These are phyloP conservation scores for Paraescarpia echinospica DNA, from an alignment of 1,140 invertebrate genomes.

Conservation along the genomic window DNA sequence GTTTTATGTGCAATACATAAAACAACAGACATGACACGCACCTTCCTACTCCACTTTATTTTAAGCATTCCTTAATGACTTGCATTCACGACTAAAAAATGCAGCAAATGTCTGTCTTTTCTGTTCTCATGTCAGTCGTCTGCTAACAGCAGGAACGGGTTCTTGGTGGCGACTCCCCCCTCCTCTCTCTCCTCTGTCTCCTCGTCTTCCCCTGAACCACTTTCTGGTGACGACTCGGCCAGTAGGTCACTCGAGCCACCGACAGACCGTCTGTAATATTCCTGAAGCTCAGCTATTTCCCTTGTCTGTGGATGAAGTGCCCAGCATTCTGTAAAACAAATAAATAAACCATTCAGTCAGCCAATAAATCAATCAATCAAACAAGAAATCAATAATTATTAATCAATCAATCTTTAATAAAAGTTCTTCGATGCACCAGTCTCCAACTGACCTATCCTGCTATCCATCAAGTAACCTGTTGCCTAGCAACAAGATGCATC, in stretches of 20 bases:
- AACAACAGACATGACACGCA: neutral
- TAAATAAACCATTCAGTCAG: neutral
- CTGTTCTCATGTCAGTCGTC: neutral
- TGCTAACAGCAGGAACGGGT: constrained; percentile 7
- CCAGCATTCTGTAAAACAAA: constrained; percentile 24
- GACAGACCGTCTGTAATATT: constrained; percentile 14
- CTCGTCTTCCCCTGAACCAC: neutral
- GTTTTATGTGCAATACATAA: neutral
- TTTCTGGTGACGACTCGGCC: constrained; percentile 5
- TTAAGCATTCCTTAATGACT: too few relatives aligned
- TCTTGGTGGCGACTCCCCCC: neutral
- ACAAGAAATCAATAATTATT: too few relatives aligned
- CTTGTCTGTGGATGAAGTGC: constrained; percentile 22
- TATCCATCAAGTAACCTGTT: neutral
- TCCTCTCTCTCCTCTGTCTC: neutral
- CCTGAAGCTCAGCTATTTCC: constrained; percentile 25
- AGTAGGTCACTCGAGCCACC: constrained; percentile 11
- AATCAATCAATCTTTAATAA: too few relatives aligned
- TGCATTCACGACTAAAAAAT: neutral
- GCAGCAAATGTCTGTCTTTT: neutral
- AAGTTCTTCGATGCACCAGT: too few relatives aligned
- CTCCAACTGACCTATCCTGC: too few relatives aligned
- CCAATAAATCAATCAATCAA: too few relatives aligned
- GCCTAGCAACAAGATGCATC: neutral
- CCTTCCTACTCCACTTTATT: too few relatives aligned